Evolutionary conservation across 2,797 vertebrate genomes (phyloP), one percentile per base, ranked within the genome.

Genomic region (Columba guinea): DNA sequence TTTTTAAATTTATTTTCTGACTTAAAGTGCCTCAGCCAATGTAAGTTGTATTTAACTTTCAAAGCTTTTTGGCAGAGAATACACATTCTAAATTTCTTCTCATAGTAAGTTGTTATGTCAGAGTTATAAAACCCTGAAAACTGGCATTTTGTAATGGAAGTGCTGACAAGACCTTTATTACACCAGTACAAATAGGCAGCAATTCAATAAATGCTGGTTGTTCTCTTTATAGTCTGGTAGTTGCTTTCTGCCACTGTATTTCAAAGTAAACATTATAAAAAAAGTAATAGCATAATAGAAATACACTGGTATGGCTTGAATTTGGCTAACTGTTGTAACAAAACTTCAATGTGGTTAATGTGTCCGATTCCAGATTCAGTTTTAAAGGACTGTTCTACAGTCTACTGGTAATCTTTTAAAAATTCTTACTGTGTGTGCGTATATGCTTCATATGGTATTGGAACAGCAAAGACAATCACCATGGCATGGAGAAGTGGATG

Each of bases 101-200:
- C 53, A 55, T 39, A 87, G 68, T 73, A 87, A 80, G 71, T 89
- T 93, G 60, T 88, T 94, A 87, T 80, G 58, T 84, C 89, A 94
- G 67, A 87, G 49, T 87, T 93, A 89, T 71, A 92, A 92, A 89
- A 82, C 51, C 53, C 64, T 70, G 84, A 93, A 93, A 83, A 87
- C 5, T 89, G 92, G 51, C 67, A 60, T 92, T 91, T 91, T 81
- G 53, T 87, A 91, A 77, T 83, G 82, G 63, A 91, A 92, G 46
- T 83, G 64, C 89, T 95, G 92, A 92, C 81, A 92, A 90, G 87
- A 84, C 68, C 86, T 89, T 92, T 93, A 89, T 95, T 93, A 58
- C 84, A 89, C 71, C 71, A 71, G 56, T 51, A 68, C 84, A 89
- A 84, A 70, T 52, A 85, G 53, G 53, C 17, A 1, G 32, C 65